phyloP scores from a whole-genome alignment of 2,113 vertebrate species.

The Ondatra zibethicus region DNA sequence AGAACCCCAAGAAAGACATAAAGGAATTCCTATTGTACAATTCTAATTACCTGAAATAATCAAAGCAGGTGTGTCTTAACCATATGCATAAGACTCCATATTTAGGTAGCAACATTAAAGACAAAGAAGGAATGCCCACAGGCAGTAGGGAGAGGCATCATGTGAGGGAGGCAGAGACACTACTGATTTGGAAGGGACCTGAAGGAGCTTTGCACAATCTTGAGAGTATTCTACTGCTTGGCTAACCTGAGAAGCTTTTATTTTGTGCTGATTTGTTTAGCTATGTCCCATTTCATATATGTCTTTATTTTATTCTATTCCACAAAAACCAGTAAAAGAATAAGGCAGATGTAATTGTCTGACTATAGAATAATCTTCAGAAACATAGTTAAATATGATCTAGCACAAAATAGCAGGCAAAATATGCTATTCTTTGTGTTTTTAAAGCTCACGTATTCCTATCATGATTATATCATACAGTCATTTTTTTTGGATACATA shows the following conservation, averaged over 20 bases:
- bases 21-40: not conserved
- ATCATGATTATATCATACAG: not conserved
- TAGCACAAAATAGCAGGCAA: not conserved
- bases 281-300: not conserved
- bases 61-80: not conserved
- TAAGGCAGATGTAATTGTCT: not conserved
- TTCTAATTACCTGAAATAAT: not conserved
- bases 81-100: not conserved
- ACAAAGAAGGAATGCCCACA: not conserved
- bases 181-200: not conserved
- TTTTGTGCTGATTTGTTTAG: conserved; percentile 5
- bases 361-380: not conserved
- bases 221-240: not conserved
- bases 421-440: not conserved
- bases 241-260: not conserved
- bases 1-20: not conserved
- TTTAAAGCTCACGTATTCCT: not conserved
- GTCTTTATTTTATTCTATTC: not conserved
- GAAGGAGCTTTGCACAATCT: not conserved
- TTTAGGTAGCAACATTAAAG: not conserved
- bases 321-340: not conserved
- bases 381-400: conserved; percentile 28
- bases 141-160: not conserved
- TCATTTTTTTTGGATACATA: conserved; percentile 36
- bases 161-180: not conserved